A percentile compares a stretch with the other conserved stretches of the same genome.
These are phyloP conservation scores for Samia ricini DNA, from an alignment of 1,140 invertebrate species.

Conservation along the genomic window DNA sequence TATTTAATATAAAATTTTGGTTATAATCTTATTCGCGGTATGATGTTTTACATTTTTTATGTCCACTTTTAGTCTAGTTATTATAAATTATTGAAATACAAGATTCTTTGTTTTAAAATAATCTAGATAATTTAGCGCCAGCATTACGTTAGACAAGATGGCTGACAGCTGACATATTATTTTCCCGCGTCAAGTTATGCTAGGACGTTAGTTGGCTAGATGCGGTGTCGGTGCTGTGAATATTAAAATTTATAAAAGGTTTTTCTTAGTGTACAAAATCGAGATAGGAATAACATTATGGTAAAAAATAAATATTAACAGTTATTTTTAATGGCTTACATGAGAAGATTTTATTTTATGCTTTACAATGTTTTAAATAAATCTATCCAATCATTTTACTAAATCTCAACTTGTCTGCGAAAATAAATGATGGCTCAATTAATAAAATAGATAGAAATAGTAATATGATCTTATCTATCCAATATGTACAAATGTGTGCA, in stretches of 20 bases:
- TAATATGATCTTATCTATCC: no score
- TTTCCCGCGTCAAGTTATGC: neutral
- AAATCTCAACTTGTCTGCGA: no score
- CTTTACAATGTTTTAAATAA: no score
- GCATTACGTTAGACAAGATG: neutral
- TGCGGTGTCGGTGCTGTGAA: neutral
- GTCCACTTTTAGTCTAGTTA: no score
- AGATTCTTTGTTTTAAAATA: neutral
- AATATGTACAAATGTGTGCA: no score
- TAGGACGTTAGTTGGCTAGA: neutral
- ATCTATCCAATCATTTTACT: no score
- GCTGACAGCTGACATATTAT: neutral
- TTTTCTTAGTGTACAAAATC: neutral
- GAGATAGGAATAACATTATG: neutral
- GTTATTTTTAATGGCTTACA: no score
- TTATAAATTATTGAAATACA: neutral
- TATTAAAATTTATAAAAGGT: neutral
- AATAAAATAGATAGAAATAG: no score
- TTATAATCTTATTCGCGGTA: neutral
- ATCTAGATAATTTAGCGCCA: neutral
- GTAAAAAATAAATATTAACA: no score
- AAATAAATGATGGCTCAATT: no score
- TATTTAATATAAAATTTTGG: no score
- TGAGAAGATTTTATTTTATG: no score
- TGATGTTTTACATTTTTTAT: neutral